Base-by-base conservation (phyloP, 2,888 invertebrate species). In the Amitus sp. region DNA sequence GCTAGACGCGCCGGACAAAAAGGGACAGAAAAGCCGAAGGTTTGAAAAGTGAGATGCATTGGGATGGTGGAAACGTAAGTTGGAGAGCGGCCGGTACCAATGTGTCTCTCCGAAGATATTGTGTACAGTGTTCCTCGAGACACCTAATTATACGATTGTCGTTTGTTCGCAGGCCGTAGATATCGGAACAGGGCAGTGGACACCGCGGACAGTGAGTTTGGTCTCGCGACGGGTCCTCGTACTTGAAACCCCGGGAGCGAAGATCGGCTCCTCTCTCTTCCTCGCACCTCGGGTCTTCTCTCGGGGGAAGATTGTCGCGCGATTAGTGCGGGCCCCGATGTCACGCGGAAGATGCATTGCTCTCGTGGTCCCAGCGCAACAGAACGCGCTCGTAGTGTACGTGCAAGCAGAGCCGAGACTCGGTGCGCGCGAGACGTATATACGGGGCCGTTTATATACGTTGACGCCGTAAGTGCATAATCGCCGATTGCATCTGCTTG, bases 381-480 rank as follows among this genome's bases (percentile, higher is more conserved):
- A 69, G 59, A 28, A 7, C 54, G 43, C n/a, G 55, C 50, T 34
- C 49, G 53, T 30, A 47, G 59, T 58, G 56, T 65, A 59, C 53
- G 65, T 53, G 65, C 52, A 50, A 30, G 10, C 33, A 5, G 2
- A n/a, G 48, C 40, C 34, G 39, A 27, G 12, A 5, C 42, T 39
- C 17, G 20, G 19, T 20, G 47, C 47, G 27, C 48, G 53, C 45
- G 63, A 60, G 53, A 58, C 58, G 60, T 66, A 71, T 73, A 71
- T 72, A 74, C 68, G 71, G 70, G 67, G 61, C 67, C 69, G 72
- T 73, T 72, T 76, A 77, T 75, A 78, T 69, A 73, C 75, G 73
- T 75, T 80, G 80, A 80, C 79, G 76, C 79, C 75, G 79, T 81
- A 79, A 82, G 79, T 80, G 80, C 78, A 77, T 80, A 80, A 82